phyloP scores from a whole-genome alignment of 2,113 vertebrate species.

The Pantherophis guttatus region DNA sequence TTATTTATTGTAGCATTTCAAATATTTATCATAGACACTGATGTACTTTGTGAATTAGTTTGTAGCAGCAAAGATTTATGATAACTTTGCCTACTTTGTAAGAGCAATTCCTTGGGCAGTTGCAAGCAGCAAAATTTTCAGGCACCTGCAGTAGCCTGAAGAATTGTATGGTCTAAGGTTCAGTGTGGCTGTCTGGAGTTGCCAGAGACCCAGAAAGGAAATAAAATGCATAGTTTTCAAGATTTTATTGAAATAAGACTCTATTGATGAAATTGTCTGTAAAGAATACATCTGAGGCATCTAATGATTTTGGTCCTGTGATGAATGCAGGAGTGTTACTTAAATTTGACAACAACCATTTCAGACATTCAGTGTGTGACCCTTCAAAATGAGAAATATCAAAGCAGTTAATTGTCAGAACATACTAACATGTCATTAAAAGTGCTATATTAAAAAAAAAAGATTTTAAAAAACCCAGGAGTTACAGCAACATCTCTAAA shows the following conservation, averaged over 20 bases:
- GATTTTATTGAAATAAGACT: background rate
- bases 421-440: background rate
- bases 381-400: background rate
- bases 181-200: background rate
- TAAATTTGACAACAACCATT: background rate
- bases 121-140: slow-evolving; percentile 6
- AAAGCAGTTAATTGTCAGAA: background rate
- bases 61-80: slow-evolving; percentile 27
- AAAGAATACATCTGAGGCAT: background rate
- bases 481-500: background rate
- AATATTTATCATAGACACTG: slow-evolving; percentile 40
- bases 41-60: slow-evolving; percentile 34
- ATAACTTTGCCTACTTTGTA: slow-evolving; percentile 24
- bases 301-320: background rate
- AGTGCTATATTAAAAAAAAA: background rate
- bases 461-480: background rate
- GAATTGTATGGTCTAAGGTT: background rate
- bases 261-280: background rate
- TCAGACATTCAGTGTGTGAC: background rate
- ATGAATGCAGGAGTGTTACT: background rate
- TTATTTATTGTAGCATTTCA: slow-evolving; percentile 51
- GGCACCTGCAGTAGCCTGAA: slow-evolving; percentile 3
- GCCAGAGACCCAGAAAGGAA: background rate
- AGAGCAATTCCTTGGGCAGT: background rate
- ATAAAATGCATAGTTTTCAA: background rate